Conservation (phyloP, 2,113 vertebrate species). For the Vulpes lagopus region DNA sequence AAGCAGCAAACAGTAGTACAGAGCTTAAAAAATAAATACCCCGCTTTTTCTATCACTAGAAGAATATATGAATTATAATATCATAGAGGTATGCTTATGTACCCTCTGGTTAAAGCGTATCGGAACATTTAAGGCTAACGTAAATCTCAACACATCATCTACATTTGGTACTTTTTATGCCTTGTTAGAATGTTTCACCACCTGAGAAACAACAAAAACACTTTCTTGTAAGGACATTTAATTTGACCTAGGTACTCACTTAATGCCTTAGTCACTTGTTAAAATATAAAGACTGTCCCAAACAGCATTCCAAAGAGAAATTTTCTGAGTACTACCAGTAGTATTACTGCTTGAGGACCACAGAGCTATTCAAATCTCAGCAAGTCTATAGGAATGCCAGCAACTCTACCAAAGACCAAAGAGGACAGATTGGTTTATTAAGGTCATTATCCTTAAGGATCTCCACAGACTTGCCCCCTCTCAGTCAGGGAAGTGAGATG, state of each 20-base stretch:
- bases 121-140: not conserved
- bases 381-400: not conserved
- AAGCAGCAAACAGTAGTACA: conserved; percentile 5
- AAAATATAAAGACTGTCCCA: conserved; percentile 34
- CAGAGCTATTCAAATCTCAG: not conserved
- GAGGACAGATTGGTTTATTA: not conserved
- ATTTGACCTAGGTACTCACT: conserved; percentile 42
- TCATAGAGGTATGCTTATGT: not conserved
- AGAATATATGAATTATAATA: not conserved
- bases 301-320: not conserved
- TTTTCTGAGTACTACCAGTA: not conserved
- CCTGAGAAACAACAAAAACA: conserved; percentile 25
- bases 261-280: not conserved
- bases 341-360: not conserved
- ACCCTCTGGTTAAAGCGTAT: not conserved
- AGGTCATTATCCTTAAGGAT: not conserved
- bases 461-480: not conserved
- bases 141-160: not conserved
- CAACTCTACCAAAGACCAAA: not conserved
- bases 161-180: not conserved
- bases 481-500: not conserved
- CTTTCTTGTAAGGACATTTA: not conserved
- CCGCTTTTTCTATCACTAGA: not conserved
- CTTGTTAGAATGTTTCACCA: conserved; percentile 37
- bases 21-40: conserved; percentile 22